Base-by-base conservation (phyloP, 2,113 vertebrate species). In the Passer domesticus region DNA sequence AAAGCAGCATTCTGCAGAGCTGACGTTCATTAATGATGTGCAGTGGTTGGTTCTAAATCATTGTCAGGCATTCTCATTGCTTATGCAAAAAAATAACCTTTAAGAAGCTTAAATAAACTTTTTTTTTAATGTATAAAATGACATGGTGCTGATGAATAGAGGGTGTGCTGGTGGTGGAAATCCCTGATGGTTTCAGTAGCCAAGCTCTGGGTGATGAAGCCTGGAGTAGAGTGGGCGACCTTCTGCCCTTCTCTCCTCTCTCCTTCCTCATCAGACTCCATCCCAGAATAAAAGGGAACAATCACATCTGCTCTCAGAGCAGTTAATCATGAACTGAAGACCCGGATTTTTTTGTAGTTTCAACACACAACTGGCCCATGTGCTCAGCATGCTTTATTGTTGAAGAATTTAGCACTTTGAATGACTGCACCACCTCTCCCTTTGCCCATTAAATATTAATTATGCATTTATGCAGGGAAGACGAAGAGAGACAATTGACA, bases 221-320 rank as follows among this genome's bases (percentile, higher is more conserved):
- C 21, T 14, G 18, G 13, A 37, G 25, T 5, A 18, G 24, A 52
- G 44, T 5, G 7, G 1, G 4, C 0, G 0, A 74, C 6, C 5
- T 52, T 17, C 13, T 39, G 28, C 28, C 6, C 6, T 30, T 31
- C 7, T n/a, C 17, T 72, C 7, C 21, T 39, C 22, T 43, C 27
- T 62, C 44, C 18, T 5, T 68, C 27, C 11, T 47, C 10, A 7
- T 78, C 60, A 41, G 11, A 2, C 3, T 6, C 7, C 23, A 50
- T 33, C 28, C 16, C 28, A 37, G 17, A 58, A 49, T 22, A 20
- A 70, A 49, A 66, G 4, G 1, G 1, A 7, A 27, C 2, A 17
- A 11, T 5, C 60, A 37, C 11, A 25, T 58, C 15, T 58, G 10
- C 31, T 47, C 5, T 35, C 30, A 52, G 43, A 14, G 19, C 4